phyloP scores from a whole-genome alignment of 2,797 vertebrate species.

The Thunnus albacares region DNA sequence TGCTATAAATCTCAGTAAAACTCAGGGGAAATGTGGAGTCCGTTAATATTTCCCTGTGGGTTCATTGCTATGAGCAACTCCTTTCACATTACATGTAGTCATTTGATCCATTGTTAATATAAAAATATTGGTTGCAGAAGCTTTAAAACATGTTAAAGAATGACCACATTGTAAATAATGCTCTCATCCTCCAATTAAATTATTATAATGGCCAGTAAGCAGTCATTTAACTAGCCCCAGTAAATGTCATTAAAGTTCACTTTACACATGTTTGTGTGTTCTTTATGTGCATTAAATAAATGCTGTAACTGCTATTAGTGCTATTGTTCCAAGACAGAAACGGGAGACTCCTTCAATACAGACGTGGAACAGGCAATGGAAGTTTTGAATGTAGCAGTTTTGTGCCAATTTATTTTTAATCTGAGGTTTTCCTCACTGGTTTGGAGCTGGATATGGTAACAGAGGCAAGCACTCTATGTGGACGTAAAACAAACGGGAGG shows the following conservation, averaged over 20 bases:
- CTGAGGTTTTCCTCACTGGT: constrained; percentile 5
- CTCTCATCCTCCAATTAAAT: no score
- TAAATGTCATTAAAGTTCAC: constrained; percentile 1
- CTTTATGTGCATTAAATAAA: not conserved
- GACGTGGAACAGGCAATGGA: not conserved
- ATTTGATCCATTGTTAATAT: no score
- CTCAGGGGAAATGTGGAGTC: no score
- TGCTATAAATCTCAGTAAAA: no score
- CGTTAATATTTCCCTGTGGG: no score
- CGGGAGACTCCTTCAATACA: not conserved
- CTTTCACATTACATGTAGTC: no score
- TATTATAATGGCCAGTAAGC: not conserved
- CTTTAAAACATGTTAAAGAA: not conserved
- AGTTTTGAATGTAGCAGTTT: constrained; percentile 5
- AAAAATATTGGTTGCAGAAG: no score
- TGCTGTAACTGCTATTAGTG: not conserved
- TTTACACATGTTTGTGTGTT: not conserved
- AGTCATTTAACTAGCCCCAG: no score
- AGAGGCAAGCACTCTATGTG: not conserved
- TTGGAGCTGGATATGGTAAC: constrained; percentile 4
- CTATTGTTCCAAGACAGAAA: not conserved
- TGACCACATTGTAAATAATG: not conserved
- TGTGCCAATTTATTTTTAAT: constrained; percentile 2
- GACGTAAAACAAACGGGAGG: not conserved
- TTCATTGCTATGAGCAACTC: no score